phyloP scores from a whole-genome alignment of 2,797 vertebrate species.

The Argyrosomus regius region DNA sequence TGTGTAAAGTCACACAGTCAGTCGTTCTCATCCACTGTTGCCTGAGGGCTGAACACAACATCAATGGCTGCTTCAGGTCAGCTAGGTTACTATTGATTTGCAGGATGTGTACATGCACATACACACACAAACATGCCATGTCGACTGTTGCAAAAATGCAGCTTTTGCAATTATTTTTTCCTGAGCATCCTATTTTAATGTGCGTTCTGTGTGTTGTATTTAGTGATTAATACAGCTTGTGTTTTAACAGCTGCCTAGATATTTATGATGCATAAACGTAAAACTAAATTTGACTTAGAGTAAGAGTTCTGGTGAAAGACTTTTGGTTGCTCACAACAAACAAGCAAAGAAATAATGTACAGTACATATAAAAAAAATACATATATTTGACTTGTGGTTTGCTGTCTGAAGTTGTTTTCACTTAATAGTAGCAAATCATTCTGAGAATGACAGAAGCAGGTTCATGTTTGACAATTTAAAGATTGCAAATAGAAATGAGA shows the following conservation, averaged over 20 bases:
- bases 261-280: background rate
- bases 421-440: slow-evolving; percentile 1
- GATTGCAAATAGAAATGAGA: slow-evolving; percentile 25
- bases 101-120: background rate
- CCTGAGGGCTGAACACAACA: slow-evolving; percentile 14
- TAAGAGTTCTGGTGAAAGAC: background rate
- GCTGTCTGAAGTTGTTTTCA: slow-evolving; percentile 33
- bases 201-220: background rate
- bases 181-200: background rate
- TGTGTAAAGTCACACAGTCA: slow-evolving; percentile 10
- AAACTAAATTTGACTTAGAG: slow-evolving; percentile 13
- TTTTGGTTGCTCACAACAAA: slow-evolving; percentile 7
- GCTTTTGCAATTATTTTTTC: background rate
- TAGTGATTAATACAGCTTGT: background rate
- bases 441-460: slow-evolving; percentile 8
- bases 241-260: slow-evolving; percentile 14
- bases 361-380: background rate
- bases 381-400: slow-evolving; percentile 4
- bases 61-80: slow-evolving; percentile 8
- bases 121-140: background rate
- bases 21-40: slow-evolving; percentile 3
- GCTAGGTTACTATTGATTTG: background rate
- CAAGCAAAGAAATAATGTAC: slow-evolving; percentile 20
- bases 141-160: background rate
- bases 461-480: background rate